phyloP scores from a whole-genome alignment of 2,113 vertebrate species.

The Paradoxurus hermaphroditus region DNA sequence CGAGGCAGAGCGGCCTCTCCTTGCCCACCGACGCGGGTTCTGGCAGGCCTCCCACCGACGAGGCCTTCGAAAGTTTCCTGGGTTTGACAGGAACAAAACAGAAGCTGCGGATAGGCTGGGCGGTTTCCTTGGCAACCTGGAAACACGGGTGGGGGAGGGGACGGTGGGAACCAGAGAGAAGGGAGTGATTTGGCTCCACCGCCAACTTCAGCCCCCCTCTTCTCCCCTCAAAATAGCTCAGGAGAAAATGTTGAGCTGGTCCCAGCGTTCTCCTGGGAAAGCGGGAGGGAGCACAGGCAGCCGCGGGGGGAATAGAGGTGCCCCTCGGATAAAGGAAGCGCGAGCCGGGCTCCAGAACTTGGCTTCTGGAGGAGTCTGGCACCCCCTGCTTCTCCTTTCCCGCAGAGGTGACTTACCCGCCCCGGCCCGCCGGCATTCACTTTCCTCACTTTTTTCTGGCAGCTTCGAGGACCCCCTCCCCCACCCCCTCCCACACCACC shows the following conservation, averaged over 20 bases:
- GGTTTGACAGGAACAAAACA: conserved; percentile 63
- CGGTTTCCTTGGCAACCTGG: conserved; percentile 78
- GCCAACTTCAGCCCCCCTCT: neutral
- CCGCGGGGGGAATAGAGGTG: neutral
- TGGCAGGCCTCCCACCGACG: conserved; percentile 10
- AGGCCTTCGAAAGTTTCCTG: conserved; percentile 72
- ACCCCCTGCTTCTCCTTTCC: neutral
- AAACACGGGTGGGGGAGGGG: conserved; percentile 70
- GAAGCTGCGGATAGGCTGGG: conserved; percentile 43
- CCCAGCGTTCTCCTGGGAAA: neutral
- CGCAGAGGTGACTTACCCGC: neutral
- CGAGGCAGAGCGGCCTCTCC: neutral
- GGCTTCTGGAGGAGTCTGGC: neutral
- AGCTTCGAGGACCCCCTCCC: neutral
- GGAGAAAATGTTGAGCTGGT: neutral
- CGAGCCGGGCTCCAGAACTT: rapidly evolving
- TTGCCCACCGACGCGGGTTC: neutral
- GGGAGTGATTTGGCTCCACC: neutral
- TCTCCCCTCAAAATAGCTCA: conserved; percentile 20
- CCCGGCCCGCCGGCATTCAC: no score
- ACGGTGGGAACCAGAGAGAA: conserved; percentile 41
- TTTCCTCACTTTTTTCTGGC: neutral
- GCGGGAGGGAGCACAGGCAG: neutral
- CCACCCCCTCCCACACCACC: neutral
- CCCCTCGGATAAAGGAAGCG: neutral